Percentiles rank a stretch among this genome's conserved stretches.
Evolutionary conservation across 2,888 invertebrate species (phyloP).

Genomic region (Cerceris ruficornis): DNA sequence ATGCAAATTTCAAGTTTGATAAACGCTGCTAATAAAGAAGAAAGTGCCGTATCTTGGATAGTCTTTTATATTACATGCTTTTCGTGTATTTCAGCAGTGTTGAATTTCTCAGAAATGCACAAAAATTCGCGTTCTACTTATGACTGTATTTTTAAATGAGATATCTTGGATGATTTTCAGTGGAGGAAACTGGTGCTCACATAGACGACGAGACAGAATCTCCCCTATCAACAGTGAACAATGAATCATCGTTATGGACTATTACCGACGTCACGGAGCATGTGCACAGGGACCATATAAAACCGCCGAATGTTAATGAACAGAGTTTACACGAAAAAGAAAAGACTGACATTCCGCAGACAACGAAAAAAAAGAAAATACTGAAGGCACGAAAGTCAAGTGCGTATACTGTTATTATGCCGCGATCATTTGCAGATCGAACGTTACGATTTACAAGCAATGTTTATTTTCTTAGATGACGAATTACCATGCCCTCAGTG

Average conservation of each 20-base stretch:
- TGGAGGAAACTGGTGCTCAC: slow-evolving; percentile 80
- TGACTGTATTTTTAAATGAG: not conserved
- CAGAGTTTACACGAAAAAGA: slow-evolving; percentile 67
- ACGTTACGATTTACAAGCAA: not conserved
- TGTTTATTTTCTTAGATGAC: slow-evolving; percentile 64
- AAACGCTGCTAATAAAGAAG: too few species aligned
- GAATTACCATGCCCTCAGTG: slow-evolving; percentile 86
- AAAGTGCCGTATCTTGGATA: too few species aligned
- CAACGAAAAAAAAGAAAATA: slow-evolving; percentile 75
- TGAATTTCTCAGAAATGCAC: too few species aligned
- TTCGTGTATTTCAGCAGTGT: too few species aligned
- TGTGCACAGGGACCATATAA: slow-evolving; percentile 58
- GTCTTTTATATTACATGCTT: too few species aligned
- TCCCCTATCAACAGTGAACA: slow-evolving; percentile 71
- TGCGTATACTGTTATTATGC: slow-evolving; percentile 7
- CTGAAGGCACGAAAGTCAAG: slow-evolving; percentile 66
- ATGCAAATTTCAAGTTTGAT: too few species aligned
- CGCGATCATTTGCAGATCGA: not conserved
- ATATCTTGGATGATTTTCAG: slow-evolving; percentile 52
- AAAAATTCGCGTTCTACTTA: too few species aligned
- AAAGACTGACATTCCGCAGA: slow-evolving; percentile 70
- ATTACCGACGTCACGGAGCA: slow-evolving; percentile 70
- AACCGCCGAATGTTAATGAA: slow-evolving; percentile 65
- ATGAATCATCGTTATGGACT: slow-evolving; percentile 73
- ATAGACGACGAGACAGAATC: slow-evolving; percentile 79